phyloP scores from a whole-genome alignment of 2,113 vertebrate genomes.

The Hippocampus guttulatus region DNA sequence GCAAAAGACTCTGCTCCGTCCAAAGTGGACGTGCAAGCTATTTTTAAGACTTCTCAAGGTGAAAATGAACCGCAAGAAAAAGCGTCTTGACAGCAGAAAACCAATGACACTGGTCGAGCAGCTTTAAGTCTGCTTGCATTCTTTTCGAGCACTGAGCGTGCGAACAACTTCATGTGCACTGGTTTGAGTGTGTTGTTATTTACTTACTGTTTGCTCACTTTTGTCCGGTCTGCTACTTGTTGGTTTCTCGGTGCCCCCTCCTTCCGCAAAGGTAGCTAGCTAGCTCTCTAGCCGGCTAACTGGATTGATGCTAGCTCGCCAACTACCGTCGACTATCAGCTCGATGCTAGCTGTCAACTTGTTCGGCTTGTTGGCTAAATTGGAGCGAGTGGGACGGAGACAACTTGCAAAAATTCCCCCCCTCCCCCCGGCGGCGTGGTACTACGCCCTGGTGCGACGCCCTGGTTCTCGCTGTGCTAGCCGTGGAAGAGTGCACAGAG shows the following conservation, averaged over 20 bases:
- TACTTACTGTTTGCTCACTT: conserved; percentile 45
- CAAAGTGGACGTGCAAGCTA: background rate
- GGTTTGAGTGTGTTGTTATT: background rate
- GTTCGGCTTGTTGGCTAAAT: conserved; percentile 29
- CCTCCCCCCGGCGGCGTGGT: background rate
- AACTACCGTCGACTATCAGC: conserved; percentile 23
- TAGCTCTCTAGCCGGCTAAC: conserved; percentile 5
- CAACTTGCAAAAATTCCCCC: background rate
- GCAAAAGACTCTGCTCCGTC: background rate
- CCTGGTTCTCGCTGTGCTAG: background rate
- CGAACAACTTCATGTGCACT: background rate
- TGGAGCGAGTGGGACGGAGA: conserved; percentile 21
- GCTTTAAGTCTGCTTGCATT: background rate
- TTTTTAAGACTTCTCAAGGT: background rate
- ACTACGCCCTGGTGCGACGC: background rate
- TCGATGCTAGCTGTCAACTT: conserved; percentile 37
- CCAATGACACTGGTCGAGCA: conserved; percentile 7
- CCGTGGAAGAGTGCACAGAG: background rate
- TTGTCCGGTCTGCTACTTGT: conserved; percentile 31
- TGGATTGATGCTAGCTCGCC: conserved; percentile 4
- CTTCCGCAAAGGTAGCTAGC: conserved; percentile 14
- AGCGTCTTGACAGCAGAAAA: conserved; percentile 15
- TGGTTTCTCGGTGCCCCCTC: conserved; percentile 45
- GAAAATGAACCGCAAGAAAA: background rate
- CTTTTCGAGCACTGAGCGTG: background rate